Evolutionary conservation across 2,888 invertebrate species (phyloP).

Genomic region (Drosophila rubida): DNA sequence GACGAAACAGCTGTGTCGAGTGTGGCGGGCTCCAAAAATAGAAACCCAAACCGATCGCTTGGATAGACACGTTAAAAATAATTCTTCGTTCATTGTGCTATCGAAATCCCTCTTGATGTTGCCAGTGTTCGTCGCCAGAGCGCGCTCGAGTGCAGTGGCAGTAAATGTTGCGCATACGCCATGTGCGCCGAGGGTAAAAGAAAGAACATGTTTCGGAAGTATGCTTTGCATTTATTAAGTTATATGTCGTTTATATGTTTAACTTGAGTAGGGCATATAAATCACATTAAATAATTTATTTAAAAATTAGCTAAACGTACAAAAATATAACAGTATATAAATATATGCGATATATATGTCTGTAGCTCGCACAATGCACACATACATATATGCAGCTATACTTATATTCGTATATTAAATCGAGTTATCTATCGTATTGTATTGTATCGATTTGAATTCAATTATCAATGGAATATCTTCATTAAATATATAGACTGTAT

Average conservation of each 20-base stretch:
- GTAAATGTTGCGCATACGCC: constrained; percentile 35
- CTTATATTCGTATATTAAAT: constrained; percentile 35
- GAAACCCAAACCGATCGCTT: constrained; percentile 41
- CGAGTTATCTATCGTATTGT: constrained; percentile 42
- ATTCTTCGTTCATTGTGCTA: constrained; percentile 29
- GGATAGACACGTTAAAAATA: constrained; percentile 67
- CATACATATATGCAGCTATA: constrained; percentile 31
- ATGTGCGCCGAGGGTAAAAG: background rate
- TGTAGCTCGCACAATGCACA: constrained; percentile 1
- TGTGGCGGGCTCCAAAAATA: constrained; percentile 74
- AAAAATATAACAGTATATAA: constrained; percentile 77
- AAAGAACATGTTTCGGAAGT: constrained; percentile 12
- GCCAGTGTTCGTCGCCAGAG: constrained; percentile 27
- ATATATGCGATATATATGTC: constrained; percentile 24
- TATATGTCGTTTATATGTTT: constrained; percentile 61
- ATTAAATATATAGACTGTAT: constrained; percentile 13
- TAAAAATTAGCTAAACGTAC: constrained; percentile 80
- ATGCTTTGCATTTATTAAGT: constrained; percentile 59
- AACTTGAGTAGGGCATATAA: constrained; percentile 75
- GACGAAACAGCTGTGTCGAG: constrained; percentile 68
- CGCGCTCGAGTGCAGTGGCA: constrained; percentile 10
- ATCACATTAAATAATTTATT: constrained; percentile 80
- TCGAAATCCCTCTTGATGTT: constrained; percentile 13
- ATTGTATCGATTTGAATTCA: constrained; percentile 37
- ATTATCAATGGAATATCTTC: constrained; percentile 43